These are phyloP conservation scores for Bombus balteatus DNA, from an alignment of 1,140 invertebrate genomes.

Conservation along the genomic window DNA sequence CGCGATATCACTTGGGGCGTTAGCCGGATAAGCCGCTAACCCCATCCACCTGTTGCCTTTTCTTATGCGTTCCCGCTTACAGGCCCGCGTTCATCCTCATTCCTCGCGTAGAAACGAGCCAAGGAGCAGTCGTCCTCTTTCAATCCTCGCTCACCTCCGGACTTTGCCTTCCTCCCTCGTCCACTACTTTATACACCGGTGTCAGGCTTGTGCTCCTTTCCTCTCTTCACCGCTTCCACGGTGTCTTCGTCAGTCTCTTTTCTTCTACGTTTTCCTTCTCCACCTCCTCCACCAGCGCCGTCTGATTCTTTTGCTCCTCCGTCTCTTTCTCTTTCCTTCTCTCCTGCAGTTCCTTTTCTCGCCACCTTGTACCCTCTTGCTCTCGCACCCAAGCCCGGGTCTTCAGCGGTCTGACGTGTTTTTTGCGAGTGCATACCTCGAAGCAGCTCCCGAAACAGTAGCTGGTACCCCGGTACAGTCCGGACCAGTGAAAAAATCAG, in stretches of 20 bases:
- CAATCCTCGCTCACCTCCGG: slow-evolving; percentile 33
- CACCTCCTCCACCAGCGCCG: neutral
- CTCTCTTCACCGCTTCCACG: slow-evolving; percentile 25
- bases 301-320: neutral
- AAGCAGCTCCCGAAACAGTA: slow-evolving; percentile 83
- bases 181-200: slow-evolving; percentile 37
- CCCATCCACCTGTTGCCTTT: slow-evolving; percentile 82
- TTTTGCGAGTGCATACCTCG: slow-evolving; percentile 83
- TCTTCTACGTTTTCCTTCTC: slow-evolving; percentile 14
- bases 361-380: slow-evolving; percentile 15
- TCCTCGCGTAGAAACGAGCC: slow-evolving; percentile 61
- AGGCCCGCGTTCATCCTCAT: slow-evolving; percentile 63
- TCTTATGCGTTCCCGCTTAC: slow-evolving; percentile 73
- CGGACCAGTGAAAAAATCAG: slow-evolving; percentile 79
- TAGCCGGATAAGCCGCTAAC: slow-evolving; percentile 81
- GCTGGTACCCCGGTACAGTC: slow-evolving; percentile 81
- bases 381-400: slow-evolving; percentile 56
- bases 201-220: slow-evolving; percentile 47
- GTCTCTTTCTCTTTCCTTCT: slow-evolving; percentile 31
- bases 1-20: slow-evolving; percentile 73
- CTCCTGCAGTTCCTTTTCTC: neutral
- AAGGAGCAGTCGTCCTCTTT: slow-evolving; percentile 48
- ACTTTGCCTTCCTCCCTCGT: slow-evolving; percentile 33
- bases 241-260: slow-evolving; percentile 34
- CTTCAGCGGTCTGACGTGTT: slow-evolving; percentile 82